phyloP scores from a whole-genome alignment of 2,888 invertebrate genomes.

The Scelioninae gen. 1 region DNA sequence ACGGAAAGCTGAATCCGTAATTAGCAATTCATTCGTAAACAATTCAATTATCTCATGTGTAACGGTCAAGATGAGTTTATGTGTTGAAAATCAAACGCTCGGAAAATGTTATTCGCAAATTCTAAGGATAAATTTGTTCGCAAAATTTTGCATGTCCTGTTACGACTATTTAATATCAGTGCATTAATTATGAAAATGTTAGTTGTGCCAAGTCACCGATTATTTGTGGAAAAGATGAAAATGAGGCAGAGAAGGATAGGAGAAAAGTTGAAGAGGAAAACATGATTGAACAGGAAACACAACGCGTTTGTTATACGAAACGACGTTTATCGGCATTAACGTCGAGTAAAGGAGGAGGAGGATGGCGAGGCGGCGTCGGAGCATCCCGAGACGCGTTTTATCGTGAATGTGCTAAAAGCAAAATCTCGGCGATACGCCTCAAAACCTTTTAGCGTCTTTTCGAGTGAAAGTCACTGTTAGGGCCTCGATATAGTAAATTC shows the following conservation, averaged over 20 bases:
- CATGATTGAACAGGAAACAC: slow-evolving; percentile 69
- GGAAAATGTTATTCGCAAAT: slow-evolving; percentile 18
- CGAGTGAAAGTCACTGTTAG: slow-evolving; percentile 78
- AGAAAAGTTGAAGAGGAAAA: slow-evolving; percentile 59
- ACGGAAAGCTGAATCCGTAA: slow-evolving; percentile 1
- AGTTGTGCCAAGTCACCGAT: slow-evolving; percentile 39
- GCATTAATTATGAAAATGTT: slow-evolving; percentile 47
- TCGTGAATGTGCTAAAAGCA: slow-evolving; percentile 84
- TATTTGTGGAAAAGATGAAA: slow-evolving; percentile 51
- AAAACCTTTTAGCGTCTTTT: slow-evolving; percentile 83
- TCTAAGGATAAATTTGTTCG: slow-evolving; percentile 19
- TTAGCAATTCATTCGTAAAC: slow-evolving; percentile 14
- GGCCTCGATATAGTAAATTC: slow-evolving; percentile 67
- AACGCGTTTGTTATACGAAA: slow-evolving; percentile 76
- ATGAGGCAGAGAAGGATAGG: slow-evolving; percentile 40
- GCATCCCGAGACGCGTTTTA: slow-evolving; percentile 79
- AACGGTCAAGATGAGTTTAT: slow-evolving; percentile 21
- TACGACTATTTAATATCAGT: slow-evolving; percentile 33
- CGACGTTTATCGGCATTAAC: slow-evolving; percentile 80
- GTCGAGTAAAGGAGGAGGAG: slow-evolving; percentile 71
- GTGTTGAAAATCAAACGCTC: slow-evolving; percentile 15
- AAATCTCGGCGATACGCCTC: slow-evolving; percentile 83
- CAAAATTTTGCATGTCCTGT: slow-evolving; percentile 18
- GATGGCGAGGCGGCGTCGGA: slow-evolving; percentile 52
- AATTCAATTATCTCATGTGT: slow-evolving; percentile 24